phyloP scores from a whole-genome alignment of 2,113 vertebrate genomes.

The human (Homo sapiens) region GRCh38 chr11:109586501-109587000 shows the following conservation, averaged over 20 bases:
- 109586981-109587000: not conserved
- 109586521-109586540: too few relatives aligned
- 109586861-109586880: not conserved
- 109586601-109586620: not conserved
- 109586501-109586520: too few relatives aligned
- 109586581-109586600: not conserved
- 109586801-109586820: not conserved
- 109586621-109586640: not conserved
- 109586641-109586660: not conserved
- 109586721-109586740: not conserved
- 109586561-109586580: not conserved
- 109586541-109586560: too few relatives aligned
- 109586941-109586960: not conserved
- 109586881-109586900: not conserved
- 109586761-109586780: too few relatives aligned
- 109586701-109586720: not conserved
- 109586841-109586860: not conserved
- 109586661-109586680: not conserved
- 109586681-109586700: not conserved
- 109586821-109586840: not conserved
- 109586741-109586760: not conserved
- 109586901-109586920: not conserved
- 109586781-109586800: not conserved
- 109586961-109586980: not conserved
- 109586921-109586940: not conserved